A percentile compares a stretch with the other conserved stretches of the same genome.
phyloP scores from a whole-genome alignment of 2,888 invertebrate genomes.

The Holacanthella duospinosa region DNA sequence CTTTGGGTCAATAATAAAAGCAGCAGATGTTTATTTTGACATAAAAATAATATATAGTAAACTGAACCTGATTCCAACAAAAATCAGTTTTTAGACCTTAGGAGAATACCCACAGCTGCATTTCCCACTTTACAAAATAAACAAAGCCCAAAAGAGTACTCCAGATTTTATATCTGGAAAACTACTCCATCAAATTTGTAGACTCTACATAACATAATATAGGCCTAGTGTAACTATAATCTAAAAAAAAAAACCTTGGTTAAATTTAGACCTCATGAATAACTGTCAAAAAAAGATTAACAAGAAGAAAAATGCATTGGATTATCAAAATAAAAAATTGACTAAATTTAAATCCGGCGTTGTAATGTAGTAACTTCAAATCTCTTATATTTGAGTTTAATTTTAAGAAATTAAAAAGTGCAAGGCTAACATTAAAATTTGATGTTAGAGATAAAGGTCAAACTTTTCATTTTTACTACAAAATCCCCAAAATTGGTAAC shows the following conservation, averaged over 20 bases:
- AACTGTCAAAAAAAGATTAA: not conserved
- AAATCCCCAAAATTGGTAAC: too few relatives aligned
- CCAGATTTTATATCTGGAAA: conserved; percentile 2
- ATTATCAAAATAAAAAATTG: not conserved
- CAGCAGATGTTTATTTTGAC: conserved; percentile 2
- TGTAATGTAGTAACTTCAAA: too few relatives aligned
- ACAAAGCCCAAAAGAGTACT: not conserved
- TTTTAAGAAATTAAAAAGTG: too few relatives aligned
- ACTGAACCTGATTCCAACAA: not conserved
- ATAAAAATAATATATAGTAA: not conserved
- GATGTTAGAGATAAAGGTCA: too few relatives aligned
- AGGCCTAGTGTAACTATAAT: too few relatives aligned
- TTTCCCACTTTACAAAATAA: not conserved
- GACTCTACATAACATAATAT: too few relatives aligned
- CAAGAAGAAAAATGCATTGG: not conserved
- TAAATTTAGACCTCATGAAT: not conserved
- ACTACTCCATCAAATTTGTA: conserved; percentile 6
- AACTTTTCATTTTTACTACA: too few relatives aligned
- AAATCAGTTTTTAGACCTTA: not conserved
- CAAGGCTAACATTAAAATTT: too few relatives aligned
- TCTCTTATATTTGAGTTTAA: too few relatives aligned
- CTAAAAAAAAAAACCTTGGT: not conserved
- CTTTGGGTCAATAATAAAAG: not conserved
- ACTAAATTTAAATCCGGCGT: too few relatives aligned
- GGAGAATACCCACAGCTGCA: not conserved